Base-by-base conservation (phyloP, 30 jellyfish, hydroid and myxozoan genomes). In the Hydractinia echinata region DNA sequence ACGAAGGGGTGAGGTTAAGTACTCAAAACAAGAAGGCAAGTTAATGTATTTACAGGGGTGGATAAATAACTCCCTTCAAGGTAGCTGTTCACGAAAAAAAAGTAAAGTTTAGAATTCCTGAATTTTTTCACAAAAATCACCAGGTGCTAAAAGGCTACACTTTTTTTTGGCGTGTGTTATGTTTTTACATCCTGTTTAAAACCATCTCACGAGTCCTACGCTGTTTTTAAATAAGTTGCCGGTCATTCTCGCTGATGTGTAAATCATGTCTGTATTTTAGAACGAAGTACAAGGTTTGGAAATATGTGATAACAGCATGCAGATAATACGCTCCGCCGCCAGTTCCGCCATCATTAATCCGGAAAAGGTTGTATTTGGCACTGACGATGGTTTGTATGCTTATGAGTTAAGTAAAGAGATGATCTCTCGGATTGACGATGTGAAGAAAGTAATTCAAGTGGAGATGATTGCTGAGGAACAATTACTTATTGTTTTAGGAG, bases 311-410 rank as follows among this genome's bases (percentile, higher is more conserved):
- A 90, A 82, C 51, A 87, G 72, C 44, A 72, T 82, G 60, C 93
- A 86, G 4, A 86, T 86, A 18, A 70, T 92, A 7, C 87, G 93
- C 56, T 72, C 93, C 78, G 83, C 96, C 8, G 91, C 79, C 13
- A 82, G 95, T 67, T 96, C 98, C 10, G 98, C 98, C 8, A 67
- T 92, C 56, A 89, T 86, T 53, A 92, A 92, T 84, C 55, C 91
- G 8, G 91, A 83, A n/a, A 92, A 84, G 70, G 72, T 92, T 53
- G 96, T 92, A 5, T 80, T 80, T 74, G 98, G 98, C 16, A 86
- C 98, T 52, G 98, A 92, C n/a, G 98, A 92, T 60, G 98, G 98
- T 3, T 87, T 92, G 14, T 92, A 81, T 72, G 83, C 98, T 4
- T 73, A 86, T 51, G 93, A 86, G 11, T 76, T 92, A 15, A 69